Evolutionary conservation across 2,888 invertebrate genomes (phyloP).

Genomic region (Tiliacea aurago): DNA sequence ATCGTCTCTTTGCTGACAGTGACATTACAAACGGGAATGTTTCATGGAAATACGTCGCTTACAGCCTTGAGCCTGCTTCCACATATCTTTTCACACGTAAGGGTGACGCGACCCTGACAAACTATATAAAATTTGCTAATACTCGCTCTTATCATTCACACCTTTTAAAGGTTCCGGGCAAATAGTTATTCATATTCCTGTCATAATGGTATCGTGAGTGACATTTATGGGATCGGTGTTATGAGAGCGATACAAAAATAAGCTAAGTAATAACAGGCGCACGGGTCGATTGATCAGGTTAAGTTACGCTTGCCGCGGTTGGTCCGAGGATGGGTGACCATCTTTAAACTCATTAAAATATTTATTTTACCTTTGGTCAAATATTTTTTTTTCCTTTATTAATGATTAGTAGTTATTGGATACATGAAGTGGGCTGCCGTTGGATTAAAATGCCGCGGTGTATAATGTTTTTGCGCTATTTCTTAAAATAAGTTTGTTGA

Average conservation of each 20-base stretch:
- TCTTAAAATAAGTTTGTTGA: too few species aligned
- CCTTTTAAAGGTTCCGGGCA: constrained; percentile 2
- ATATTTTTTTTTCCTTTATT: too few species aligned
- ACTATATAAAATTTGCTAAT: constrained; percentile 14
- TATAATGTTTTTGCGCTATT: too few species aligned
- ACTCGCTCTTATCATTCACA: constrained; percentile 11
- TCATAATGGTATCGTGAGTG: constrained; percentile 6
- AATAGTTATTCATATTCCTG: constrained; percentile 5
- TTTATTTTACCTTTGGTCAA: too few species aligned
- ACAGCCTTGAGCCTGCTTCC: not conserved
- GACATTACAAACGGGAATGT: not conserved
- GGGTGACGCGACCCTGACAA: not conserved
- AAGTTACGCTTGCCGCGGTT: too few species aligned
- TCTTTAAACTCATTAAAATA: too few species aligned
- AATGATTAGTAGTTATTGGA: too few species aligned
- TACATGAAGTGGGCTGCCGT: too few species aligned
- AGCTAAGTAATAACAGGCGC: too few species aligned
- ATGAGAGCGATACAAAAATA: not conserved
- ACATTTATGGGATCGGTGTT: constrained; percentile 20
- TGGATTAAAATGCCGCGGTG: too few species aligned
- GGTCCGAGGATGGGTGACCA: too few species aligned
- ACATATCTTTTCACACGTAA: not conserved
- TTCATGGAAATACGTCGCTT: not conserved
- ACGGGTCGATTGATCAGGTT: too few species aligned
- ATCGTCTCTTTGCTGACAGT: not conserved